Evolutionary conservation across 2,113 vertebrate species (phyloP), one percentile per base, ranked within the genome.

Genomic region (Hystrix cristata): DNA sequence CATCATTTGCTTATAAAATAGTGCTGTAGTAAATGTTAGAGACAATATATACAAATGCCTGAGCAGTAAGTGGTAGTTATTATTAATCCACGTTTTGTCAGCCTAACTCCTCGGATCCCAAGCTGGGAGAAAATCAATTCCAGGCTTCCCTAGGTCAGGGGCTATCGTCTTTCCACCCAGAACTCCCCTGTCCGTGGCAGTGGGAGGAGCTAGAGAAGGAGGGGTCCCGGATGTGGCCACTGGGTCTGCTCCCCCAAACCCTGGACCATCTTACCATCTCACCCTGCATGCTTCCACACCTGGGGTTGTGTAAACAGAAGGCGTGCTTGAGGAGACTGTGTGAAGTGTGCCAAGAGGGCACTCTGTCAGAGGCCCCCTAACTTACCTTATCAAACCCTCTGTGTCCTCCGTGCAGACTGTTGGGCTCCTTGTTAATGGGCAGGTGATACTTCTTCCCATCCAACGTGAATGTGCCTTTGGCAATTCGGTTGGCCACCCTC

Each of bases 401-500:
- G 94, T 99, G 88, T 53, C 99, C 99, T 88, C 99, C 99, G 0
- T 99, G 99, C 34, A 99, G 97, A 34, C 99, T 99, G 97, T 99
- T 99, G 55, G 99, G 99, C 13, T 99, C 99, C 0, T 99, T 99
- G 97, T 99, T 99, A 94, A 99, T 72, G 62, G 99, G 98, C 5
- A 99, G 98, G 29, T 99, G 98, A 89, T 99, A 99, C 29, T 99
- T 98, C 72, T 98, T 98, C 59, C 99, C 99, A 0, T 99, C 99
- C 57, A 99, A 9, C 0, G 55, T 83, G 96, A 99, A 99, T 7
- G 81, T 98, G 13, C 99, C 99, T 5, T 98, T 97, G 0, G 99
- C 99, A 27, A 99, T 99, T 92, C 99, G 98, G 97, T 99, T 99
- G 96, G 99, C 99, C 79, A 99, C 99, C 0, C 99, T 99, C 6